Evolutionary conservation across 2,113 vertebrate genomes (phyloP).

Genomic region (Harpagus bidentatus): DNA sequence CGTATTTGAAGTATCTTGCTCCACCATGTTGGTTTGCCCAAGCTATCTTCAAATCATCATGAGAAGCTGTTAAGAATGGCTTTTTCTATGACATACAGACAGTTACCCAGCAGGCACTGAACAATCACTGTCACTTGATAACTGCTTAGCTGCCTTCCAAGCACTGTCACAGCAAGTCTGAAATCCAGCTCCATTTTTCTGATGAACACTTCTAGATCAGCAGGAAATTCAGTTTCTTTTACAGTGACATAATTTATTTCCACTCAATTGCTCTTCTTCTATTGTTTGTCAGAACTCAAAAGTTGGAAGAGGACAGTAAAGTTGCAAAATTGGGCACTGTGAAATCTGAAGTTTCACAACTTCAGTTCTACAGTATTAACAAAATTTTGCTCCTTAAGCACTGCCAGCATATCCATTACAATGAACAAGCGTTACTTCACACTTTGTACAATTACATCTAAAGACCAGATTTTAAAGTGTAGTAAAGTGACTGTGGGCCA

Average conservation of each 20-base stretch:
- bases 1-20: neutral
- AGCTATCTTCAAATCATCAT: neutral
- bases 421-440: neutral
- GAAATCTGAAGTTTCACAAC: neutral
- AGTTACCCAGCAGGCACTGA: neutral
- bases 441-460: neutral
- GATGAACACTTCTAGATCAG: neutral
- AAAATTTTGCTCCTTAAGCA: neutral
- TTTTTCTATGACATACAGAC: neutral
- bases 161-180: neutral
- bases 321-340: neutral
- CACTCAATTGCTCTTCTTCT: neutral
- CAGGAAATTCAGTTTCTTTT: neutral
- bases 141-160: neutral
- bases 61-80: neutral
- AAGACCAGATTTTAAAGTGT: neutral
- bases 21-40: neutral
- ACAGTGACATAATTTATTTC: neutral
- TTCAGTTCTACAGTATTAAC: neutral
- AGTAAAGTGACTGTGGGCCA: neutral
- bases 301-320: neutral
- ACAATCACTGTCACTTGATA: neutral
- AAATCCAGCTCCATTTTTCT: neutral
- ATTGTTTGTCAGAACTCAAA: neutral
- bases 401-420: neutral